Conservation (phyloP, 2,113 vertebrate species). For the Nothobranchius kuhntae region DNA sequence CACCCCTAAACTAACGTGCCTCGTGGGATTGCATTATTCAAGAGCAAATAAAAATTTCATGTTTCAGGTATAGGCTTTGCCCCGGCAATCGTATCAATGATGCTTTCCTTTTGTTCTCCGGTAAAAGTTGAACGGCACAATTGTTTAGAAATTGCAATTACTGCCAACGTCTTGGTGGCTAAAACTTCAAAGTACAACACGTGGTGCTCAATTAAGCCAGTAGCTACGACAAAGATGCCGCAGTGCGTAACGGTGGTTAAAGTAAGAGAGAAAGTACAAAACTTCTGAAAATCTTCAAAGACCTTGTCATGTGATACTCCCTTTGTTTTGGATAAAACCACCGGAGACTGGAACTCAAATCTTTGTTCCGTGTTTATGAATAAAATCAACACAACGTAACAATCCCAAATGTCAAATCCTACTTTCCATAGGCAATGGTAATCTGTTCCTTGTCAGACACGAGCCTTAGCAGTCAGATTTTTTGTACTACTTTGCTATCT, state of each 20-base stretch:
- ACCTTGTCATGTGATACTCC: constrained; percentile 51
- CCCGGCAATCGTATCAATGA: constrained; percentile 77
- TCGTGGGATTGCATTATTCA: constrained; percentile 75
- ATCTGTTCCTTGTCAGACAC: constrained; percentile 73
- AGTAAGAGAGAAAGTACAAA: constrained; percentile 36
- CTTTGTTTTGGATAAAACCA: constrained; percentile 68
- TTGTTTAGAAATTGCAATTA: constrained; percentile 77
- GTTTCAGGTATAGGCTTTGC: constrained; percentile 73
- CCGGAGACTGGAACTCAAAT: constrained; percentile 49
- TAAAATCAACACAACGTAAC: constrained; percentile 67
- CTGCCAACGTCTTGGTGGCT: constrained; percentile 55
- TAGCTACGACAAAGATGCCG: constrained; percentile 60
- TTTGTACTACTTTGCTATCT: constrained; percentile 62
- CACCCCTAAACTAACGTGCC: constrained; percentile 78
- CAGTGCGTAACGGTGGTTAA: constrained; percentile 34
- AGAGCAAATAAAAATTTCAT: constrained; percentile 74
- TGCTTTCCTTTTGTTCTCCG: constrained; percentile 78
- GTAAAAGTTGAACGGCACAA: constrained; percentile 67
- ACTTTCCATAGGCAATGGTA: constrained; percentile 63
- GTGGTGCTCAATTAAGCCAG: constrained; percentile 56
- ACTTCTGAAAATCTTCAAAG: constrained; percentile 72
- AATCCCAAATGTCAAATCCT: constrained; percentile 64
- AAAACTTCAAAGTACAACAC: constrained; percentile 41
- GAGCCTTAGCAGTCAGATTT: constrained; percentile 67
- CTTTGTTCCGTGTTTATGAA: constrained; percentile 65